Evolutionary conservation across 2,797 vertebrate genomes (phyloP).

Genomic region (Urosaurus nigricauda): DNA sequence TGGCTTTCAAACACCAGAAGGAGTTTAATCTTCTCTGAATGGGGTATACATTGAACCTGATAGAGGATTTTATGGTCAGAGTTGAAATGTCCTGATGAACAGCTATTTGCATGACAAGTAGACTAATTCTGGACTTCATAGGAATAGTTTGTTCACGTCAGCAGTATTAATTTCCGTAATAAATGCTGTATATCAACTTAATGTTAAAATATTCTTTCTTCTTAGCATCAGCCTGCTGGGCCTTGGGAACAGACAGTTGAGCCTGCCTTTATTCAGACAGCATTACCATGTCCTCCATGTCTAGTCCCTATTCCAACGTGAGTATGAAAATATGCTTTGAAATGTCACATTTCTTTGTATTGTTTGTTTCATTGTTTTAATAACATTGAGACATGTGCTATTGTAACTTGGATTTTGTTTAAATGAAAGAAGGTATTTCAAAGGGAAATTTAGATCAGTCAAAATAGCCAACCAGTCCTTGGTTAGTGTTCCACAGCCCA

Average conservation of each 20-base stretch:
- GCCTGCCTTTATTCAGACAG: conserved; percentile 84
- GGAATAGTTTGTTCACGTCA: not conserved
- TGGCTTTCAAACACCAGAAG: conserved; percentile 7
- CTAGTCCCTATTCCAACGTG: conserved; percentile 81
- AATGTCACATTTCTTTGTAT: not conserved
- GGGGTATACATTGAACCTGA: not conserved
- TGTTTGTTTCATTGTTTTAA: not conserved
- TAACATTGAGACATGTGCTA: too few relatives aligned
- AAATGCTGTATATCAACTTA: not conserved
- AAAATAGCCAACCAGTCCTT: not conserved
- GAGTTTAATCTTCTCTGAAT: not conserved
- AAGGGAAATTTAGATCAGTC: not conserved
- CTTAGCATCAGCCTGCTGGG: conserved; percentile 83
- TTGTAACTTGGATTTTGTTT: not conserved
- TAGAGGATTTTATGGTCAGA: not conserved
- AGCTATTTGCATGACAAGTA: not conserved
- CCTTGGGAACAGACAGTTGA: conserved; percentile 89
- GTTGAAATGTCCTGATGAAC: not conserved
- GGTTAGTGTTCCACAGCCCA: not conserved
- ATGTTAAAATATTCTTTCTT: conserved; percentile 37
- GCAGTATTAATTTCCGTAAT: not conserved
- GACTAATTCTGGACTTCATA: not conserved
- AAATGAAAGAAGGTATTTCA: not conserved
- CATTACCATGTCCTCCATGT: conserved; percentile 85
- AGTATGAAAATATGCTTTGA: conserved; percentile 64